Evolutionary conservation across 2,113 vertebrate species (phyloP), one percentile per base, ranked within the genome.

Genomic region (Cynopterus brachyotis): DNA sequence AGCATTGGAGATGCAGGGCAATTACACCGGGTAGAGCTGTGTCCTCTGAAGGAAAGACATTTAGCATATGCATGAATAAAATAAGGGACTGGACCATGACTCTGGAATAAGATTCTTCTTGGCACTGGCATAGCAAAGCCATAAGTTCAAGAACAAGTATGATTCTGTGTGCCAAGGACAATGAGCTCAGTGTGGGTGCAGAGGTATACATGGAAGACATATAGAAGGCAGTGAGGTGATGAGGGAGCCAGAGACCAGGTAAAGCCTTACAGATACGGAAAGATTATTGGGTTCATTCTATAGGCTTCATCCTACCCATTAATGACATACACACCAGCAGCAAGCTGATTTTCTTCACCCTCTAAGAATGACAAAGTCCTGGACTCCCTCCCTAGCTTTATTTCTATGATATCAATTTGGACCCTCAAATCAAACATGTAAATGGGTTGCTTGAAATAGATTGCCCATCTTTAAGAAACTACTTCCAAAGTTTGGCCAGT

Each of bases 331-430:
- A 24, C 10, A 26, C 57, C 24, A 59, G 24, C 9, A 59, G 24
- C 57, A 24, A 26, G 24, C 24, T 59, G 57, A 26, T 59, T 26
- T 59, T 10, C 57, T 59, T 3, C 24, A 59, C 24, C 15, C 57
- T 59, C 22, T 26, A 59, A 3, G 57, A 59, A 59, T 26, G 99
- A 99, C 99, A 99, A 0, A 99, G 99, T 98, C 99, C 99, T 30
- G 99, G 99, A 59, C 99, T 99, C 92, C 99, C 99, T 73, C 99
- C 99, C 5, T 99, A 99, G 66, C 99, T 99, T 32, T 99, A 99
- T 97, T 99, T 99, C 98, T 99, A 99, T 79, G 99, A 99, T 86
- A 99, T 99, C 66, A 99, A 99, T 98, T 98, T 99, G 96, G 99
- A 99, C 96, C 99, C 99, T 6, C 98, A 98, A 91, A 99, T 99